These are phyloP conservation scores for fruit fly (Drosophila melanogaster) DNA, from an alignment of 1,140 invertebrate species.

Conservation along the genomic window Release_6_plus_ISO1_MT NT_033777.3:29471001-29471500, in stretches of 20 bases:
- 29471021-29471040: slow-evolving; percentile 52
- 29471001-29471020: slow-evolving; percentile 27
- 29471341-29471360: slow-evolving; percentile 26
- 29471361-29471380: slow-evolving; percentile 3
- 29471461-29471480: neutral
- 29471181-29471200: slow-evolving; percentile 69
- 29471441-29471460: no score
- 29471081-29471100: slow-evolving; percentile 79
- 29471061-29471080: slow-evolving; percentile 77
- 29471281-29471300: neutral
- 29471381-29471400: neutral
- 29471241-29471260: slow-evolving; percentile 44
- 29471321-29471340: slow-evolving; percentile 27
- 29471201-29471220: slow-evolving; percentile 36
- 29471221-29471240: slow-evolving; percentile 57
- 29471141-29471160: slow-evolving; percentile 9
- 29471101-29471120: slow-evolving; percentile 29
- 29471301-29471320: slow-evolving; percentile 28
- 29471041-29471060: slow-evolving; percentile 84
- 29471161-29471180: slow-evolving; percentile 75
- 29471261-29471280: slow-evolving; percentile 28
- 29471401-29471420: neutral
- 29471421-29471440: no score
- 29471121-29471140: slow-evolving; percentile 11
- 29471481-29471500: neutral